Evolutionary conservation across 2,888 invertebrate species (phyloP).

Genomic region (Ceriagrion tenellum): DNA sequence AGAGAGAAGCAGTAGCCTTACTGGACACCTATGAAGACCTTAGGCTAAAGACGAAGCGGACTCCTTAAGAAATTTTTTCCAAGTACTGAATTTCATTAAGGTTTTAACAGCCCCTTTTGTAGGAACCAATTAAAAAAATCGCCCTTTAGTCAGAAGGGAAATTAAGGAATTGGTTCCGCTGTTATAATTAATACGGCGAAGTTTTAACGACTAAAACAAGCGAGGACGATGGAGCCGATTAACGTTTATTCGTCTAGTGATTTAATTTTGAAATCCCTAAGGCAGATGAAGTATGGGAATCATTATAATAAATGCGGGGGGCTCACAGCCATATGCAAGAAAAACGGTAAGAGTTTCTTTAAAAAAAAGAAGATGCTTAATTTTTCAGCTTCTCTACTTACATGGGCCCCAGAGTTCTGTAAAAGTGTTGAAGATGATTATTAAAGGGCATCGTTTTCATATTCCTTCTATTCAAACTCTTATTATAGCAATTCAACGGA

Average conservation of each 20-base stretch:
- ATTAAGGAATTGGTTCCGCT: no score
- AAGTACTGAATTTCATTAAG: no score
- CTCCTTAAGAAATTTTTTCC: neutral
- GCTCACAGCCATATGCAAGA: constrained; percentile 4
- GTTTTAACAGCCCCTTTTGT: no score
- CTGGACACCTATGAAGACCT: neutral
- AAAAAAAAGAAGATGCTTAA: constrained; percentile 7
- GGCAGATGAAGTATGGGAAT: neutral
- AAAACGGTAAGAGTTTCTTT: neutral
- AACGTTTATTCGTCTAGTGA: neutral
- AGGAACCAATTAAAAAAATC: neutral
- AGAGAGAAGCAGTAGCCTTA: neutral
- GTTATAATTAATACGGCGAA: neutral
- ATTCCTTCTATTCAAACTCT: neutral
- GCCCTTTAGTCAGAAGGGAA: neutral
- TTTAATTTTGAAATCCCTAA: neutral
- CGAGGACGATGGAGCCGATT: neutral
- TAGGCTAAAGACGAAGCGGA: neutral
- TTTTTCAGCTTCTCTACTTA: constrained; percentile 51
- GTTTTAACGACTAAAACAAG: no score
- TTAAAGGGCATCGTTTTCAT: neutral
- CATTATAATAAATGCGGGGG: neutral
- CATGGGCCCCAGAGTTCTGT: constrained; percentile 62
- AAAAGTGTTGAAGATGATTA: constrained; percentile 54
- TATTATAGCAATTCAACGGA: neutral